Percentiles rank a stretch among this genome's conserved stretches.
These are phyloP conservation scores for Diplodus puntazzo DNA, from an alignment of 2,797 vertebrate species.

Conservation along the genomic window DNA sequence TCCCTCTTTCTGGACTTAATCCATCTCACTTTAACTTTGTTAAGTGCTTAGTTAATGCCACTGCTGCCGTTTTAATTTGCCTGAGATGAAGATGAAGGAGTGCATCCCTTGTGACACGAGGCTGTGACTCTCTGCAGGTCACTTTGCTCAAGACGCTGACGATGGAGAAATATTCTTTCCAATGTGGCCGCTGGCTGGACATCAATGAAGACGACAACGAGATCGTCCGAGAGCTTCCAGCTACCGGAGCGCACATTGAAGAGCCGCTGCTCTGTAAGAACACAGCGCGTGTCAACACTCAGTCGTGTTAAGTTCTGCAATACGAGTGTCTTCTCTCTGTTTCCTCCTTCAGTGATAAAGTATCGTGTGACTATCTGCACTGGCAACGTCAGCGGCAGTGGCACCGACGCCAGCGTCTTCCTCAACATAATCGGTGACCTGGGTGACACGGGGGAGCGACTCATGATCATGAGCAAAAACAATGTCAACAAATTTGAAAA, in stretches of 20 bases:
- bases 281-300: not conserved
- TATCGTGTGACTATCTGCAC: slow-evolving; percentile 94
- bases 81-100: not conserved
- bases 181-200: slow-evolving; percentile 96
- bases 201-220: slow-evolving; percentile 97
- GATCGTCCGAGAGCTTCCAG: slow-evolving; percentile 93
- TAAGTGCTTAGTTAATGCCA: not conserved
- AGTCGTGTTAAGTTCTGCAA: not conserved
- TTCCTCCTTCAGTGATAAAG: slow-evolving; percentile 88
- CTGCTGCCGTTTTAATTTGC: slow-evolving; percentile 7
- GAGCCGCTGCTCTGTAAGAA: slow-evolving; percentile 90
- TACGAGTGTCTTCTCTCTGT: not conserved
- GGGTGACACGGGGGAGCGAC: slow-evolving; percentile 94
- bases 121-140: slow-evolving; percentile 82
- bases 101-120: not conserved
- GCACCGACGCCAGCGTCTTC: slow-evolving; percentile 95
- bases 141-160: slow-evolving; percentile 94
- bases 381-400: slow-evolving; percentile 90
- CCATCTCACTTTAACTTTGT: not conserved
- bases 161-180: slow-evolving; percentile 94
- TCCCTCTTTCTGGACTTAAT: no score
- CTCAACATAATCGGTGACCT: slow-evolving; percentile 91
- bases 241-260: slow-evolving; percentile 85
- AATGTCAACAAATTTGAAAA: slow-evolving; percentile 97
- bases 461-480: slow-evolving; percentile 94